A percentile compares a stretch with the other conserved stretches of the same genome.
phyloP scores from a whole-genome alignment of 2,113 vertebrate genomes.

The Laticauda colubrina region DNA sequence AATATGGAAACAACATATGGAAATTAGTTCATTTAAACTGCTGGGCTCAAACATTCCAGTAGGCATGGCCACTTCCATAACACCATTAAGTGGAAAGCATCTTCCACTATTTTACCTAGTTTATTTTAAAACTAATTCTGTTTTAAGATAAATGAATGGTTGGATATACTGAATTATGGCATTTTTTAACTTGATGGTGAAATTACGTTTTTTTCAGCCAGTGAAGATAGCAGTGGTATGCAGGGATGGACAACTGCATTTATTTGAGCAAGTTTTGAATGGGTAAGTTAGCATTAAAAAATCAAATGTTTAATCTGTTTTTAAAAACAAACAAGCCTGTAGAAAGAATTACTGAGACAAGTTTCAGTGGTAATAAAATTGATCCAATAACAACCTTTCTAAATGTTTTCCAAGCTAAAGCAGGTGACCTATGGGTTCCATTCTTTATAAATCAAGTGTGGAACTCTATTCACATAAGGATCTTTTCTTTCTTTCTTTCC shows the following conservation, averaged over 20 bases:
- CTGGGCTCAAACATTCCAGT: neutral
- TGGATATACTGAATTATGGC: neutral
- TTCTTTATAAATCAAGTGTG: neutral
- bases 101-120: neutral
- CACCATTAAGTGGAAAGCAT: neutral
- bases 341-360: neutral
- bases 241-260: constrained; percentile 91
- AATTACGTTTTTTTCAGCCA: constrained; percentile 76
- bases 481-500: neutral
- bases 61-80: neutral
- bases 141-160: neutral
- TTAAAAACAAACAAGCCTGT: neutral
- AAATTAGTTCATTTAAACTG: neutral
- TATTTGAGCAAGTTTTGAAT: constrained; percentile 97
- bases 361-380: neutral
- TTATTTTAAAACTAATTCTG: neutral
- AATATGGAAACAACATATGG: neutral
- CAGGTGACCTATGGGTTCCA: neutral
- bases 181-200: constrained; percentile 20
- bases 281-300: constrained; percentile 78
- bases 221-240: constrained; percentile 93
- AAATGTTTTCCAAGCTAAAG: neutral
- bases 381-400: neutral
- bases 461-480: neutral
- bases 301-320: neutral